Percentiles rank a stretch among this genome's conserved stretches.
These are phyloP conservation scores for Tethya wilhelma DNA, from an alignment of 37 sponge, comb jelly and placozoan species.

Conservation along the genomic window DNA sequence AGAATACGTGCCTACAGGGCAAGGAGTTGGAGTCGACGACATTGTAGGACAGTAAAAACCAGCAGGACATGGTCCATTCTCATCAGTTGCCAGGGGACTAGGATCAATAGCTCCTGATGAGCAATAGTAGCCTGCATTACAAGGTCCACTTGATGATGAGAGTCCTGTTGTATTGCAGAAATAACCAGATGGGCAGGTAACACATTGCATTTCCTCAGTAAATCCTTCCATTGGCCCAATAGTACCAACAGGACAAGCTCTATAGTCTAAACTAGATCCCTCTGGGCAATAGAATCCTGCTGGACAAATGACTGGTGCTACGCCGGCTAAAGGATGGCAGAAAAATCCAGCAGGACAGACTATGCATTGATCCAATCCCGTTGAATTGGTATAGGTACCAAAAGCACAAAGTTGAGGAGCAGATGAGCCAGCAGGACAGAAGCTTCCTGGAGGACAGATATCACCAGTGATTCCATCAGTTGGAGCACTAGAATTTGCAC, in stretches of 20 bases:
- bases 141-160: slow-evolving; percentile 1
- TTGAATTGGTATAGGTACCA: not conserved
- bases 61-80: not conserved
- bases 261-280: too few species aligned
- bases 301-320: not conserved
- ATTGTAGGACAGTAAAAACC: not conserved
- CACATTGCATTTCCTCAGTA: not conserved
- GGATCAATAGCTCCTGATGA: not conserved
- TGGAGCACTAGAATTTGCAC: not conserved
- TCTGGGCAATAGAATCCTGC: not conserved
- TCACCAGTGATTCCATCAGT: not conserved
- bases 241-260: slow-evolving; percentile 8
- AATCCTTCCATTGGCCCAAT: not conserved
- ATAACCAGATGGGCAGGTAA: not conserved
- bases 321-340: not conserved
- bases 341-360: not conserved
- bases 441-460: slow-evolving; percentile 1
- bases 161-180: not conserved
- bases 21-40: not conserved
- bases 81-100: not conserved
- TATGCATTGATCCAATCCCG: not conserved
- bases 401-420: not conserved
- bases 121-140: slow-evolving; percentile 9
- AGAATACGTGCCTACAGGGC: slow-evolving; percentile 5
- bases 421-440: not conserved